Evolutionary conservation across 2,113 vertebrate genomes (phyloP).

Genomic region (Myotis lucifugus): DNA sequence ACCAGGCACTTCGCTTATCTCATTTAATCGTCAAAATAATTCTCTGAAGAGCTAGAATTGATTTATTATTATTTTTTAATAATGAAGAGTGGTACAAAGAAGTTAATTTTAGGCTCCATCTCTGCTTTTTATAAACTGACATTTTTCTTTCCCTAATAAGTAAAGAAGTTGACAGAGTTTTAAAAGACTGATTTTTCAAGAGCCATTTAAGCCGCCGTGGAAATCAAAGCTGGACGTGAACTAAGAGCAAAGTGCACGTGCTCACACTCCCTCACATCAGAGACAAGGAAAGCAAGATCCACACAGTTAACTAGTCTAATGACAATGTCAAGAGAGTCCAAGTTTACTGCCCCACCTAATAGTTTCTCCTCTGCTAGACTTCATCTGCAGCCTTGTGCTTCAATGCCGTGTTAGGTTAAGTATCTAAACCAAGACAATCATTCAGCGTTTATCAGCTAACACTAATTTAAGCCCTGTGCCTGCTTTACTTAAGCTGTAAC

Average conservation of each 20-base stretch:
- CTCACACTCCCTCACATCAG: background rate
- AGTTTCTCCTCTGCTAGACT: background rate
- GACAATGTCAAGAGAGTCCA: background rate
- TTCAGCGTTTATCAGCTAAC: background rate
- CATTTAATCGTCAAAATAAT: background rate
- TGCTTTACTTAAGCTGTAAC: background rate
- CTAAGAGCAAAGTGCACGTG: background rate
- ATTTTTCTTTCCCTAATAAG: background rate
- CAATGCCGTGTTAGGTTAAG: background rate
- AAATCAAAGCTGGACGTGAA: background rate
- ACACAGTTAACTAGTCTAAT: background rate
- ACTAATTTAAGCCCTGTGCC: background rate
- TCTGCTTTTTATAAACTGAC: background rate
- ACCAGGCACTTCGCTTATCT: background rate
- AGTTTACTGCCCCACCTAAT: background rate
- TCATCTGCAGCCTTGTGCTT: background rate
- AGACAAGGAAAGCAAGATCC: background rate
- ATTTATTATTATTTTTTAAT: background rate
- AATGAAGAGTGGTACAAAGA: background rate
- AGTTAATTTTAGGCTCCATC: background rate
- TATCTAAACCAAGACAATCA: background rate
- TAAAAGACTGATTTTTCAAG: background rate
- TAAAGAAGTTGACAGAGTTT: background rate
- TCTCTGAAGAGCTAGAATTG: background rate
- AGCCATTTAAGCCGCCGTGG: background rate